Evolutionary conservation across 2,113 vertebrate genomes (phyloP), one percentile per base, ranked within the genome.

Genomic region (Lethenteron camtschaticum): DNA sequence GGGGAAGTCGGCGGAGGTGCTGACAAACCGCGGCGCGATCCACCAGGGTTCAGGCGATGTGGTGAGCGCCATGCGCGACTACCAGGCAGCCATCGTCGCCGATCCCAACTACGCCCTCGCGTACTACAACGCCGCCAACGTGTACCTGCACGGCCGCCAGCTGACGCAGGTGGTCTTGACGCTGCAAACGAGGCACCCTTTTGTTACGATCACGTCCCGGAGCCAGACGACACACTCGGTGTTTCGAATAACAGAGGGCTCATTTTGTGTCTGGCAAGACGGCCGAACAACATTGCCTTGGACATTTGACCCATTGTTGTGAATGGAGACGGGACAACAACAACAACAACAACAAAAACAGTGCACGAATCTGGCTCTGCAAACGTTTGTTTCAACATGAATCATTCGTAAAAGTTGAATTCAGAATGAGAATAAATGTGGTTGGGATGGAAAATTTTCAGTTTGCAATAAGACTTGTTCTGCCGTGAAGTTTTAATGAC

Each of bases 41-140:
- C 79, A 80, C 9, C 81, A 86, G 74, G 80, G 82, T 70, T 83
- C 83, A 79, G 81, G 83, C 56, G 75, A 81, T 72, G 68, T 75
- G 69, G 73, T 77, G 55, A 83, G 73, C 68, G 82, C 83, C 16
- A 84, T 84, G 80, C 80, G 63, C 68, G 83, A 87, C 76, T 85
- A 85, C 70, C 79, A 84, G 73, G 74, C 75, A 56, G 83, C 84
- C 11, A 79, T 85, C 74, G 74, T 77, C 56, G 55, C 81, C 70
- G 80, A 84, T 63, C 78, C 81, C 8, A 72, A 14, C 8, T 83
- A 81, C 73, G 75, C 79, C 0, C 75, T 84, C 71, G 81, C 83
- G 68, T 83, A 81, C 76, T 85, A 82, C 69, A 85, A 80, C 71
- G 81, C 82, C 71, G 83, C 80, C 72, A 87, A 85, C 76, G 75